Percentiles rank a stretch among this genome's conserved stretches.
Conservation (phyloP, 1,140 invertebrate genomes). For the Leptonema lineaticorne region DNA sequence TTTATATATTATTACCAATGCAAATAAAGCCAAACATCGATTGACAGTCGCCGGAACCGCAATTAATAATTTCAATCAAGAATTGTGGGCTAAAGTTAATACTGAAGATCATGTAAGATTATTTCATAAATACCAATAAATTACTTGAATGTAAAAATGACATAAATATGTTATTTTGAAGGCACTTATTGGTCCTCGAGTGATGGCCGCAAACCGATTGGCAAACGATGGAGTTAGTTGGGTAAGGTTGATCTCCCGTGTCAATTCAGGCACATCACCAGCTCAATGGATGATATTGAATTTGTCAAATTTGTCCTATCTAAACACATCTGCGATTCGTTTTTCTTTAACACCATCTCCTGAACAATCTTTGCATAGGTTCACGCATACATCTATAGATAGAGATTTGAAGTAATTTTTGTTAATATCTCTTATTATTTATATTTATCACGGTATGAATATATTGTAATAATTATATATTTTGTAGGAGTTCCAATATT, state of each 20-base stretch:
- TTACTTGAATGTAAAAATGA: not conserved
- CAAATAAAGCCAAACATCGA: slow-evolving; percentile 49
- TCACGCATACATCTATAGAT: slow-evolving; percentile 33
- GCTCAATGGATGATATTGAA: slow-evolving; percentile 89
- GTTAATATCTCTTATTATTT: not conserved
- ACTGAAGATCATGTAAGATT: slow-evolving; percentile 53
- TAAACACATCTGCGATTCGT: slow-evolving; percentile 29
- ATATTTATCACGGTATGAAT: not conserved
- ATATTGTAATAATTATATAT: not conserved
- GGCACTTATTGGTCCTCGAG: slow-evolving; percentile 76
- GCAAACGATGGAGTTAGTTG: slow-evolving; percentile 71
- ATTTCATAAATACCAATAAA: not conserved
- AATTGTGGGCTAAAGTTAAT: slow-evolving; percentile 57
- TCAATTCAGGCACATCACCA: slow-evolving; percentile 82
- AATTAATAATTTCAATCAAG: slow-evolving; percentile 58
- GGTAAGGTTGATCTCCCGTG: slow-evolving; percentile 62
- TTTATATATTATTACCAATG: slow-evolving; percentile 68
- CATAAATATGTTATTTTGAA: slow-evolving; percentile 41
- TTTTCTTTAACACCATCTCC: slow-evolving; percentile 10
- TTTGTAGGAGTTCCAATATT: slow-evolving; percentile 20
- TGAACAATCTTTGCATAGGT: slow-evolving; percentile 37
- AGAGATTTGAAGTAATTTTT: slow-evolving; percentile 33
- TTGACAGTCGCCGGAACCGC: slow-evolving; percentile 61
- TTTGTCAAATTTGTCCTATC: slow-evolving; percentile 56
- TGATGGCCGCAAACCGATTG: slow-evolving; percentile 85